A percentile compares a stretch with the other conserved stretches of the same genome.
Evolutionary conservation across 2,797 vertebrate species (phyloP).

Genomic region (Mormyrus hasselquistii): DNA sequence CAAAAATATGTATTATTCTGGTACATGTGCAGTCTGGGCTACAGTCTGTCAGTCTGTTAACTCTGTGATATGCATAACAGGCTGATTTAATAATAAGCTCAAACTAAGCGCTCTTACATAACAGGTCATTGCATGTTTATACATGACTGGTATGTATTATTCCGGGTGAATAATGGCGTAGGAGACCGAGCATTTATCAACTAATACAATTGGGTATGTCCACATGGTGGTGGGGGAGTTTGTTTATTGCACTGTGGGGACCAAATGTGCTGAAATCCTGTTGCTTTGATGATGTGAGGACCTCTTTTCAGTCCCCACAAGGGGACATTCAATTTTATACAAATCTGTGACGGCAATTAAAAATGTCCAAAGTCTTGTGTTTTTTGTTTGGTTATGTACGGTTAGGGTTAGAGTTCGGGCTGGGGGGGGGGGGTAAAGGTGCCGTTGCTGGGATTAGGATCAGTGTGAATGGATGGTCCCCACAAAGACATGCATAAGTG

Average conservation of each 20-base stretch:
- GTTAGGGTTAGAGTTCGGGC: too few species aligned
- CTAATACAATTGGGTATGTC: background rate
- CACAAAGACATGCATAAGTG: too few species aligned
- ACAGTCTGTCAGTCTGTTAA: background rate
- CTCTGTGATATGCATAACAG: background rate
- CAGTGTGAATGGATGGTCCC: too few species aligned
- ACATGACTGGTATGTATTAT: background rate
- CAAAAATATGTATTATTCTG: background rate
- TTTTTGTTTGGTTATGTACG: background rate
- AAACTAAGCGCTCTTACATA: background rate
- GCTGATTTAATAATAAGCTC: background rate
- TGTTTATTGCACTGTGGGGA: background rate
- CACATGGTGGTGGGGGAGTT: background rate
- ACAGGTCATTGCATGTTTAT: background rate
- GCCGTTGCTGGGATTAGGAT: too few species aligned
- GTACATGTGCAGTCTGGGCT: background rate
- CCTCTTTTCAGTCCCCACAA: background rate
- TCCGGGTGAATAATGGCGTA: background rate
- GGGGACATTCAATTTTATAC: background rate
- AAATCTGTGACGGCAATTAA: background rate
- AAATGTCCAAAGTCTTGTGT: too few species aligned
- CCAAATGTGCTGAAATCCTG: background rate
- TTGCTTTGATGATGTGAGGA: background rate
- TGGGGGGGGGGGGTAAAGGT: too few species aligned
- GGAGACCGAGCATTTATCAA: background rate